Evolutionary conservation across 2,888 invertebrate genomes (phyloP).

Genomic region (Sabatieria punctata): DNA sequence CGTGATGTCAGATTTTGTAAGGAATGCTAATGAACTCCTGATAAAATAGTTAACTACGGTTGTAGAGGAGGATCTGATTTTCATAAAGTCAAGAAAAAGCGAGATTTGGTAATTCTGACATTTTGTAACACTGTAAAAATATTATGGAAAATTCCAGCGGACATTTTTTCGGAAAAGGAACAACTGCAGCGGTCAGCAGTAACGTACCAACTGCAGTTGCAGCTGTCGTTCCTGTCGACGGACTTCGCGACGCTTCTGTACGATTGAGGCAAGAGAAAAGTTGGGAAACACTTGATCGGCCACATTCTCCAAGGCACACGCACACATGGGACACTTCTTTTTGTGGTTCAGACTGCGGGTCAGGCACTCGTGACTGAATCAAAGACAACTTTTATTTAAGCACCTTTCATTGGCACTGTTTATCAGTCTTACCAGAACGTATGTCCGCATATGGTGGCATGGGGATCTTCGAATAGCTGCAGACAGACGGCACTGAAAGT

Average conservation of each 20-base stretch:
- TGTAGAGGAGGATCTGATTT: too few relatives aligned
- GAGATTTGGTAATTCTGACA: too few relatives aligned
- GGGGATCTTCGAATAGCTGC: slow-evolving; percentile 68
- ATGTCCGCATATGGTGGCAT: slow-evolving; percentile 78
- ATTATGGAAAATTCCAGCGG: too few relatives aligned
- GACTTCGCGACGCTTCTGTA: background rate
- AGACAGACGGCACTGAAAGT: slow-evolving; percentile 75
- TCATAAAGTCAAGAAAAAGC: too few relatives aligned
- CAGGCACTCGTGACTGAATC: slow-evolving; percentile 51
- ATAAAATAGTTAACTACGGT: too few relatives aligned
- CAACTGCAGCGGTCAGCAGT: background rate
- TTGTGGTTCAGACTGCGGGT: slow-evolving; percentile 40
- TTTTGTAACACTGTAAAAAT: too few relatives aligned
- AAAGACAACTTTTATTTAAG: too few relatives aligned
- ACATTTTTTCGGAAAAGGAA: too few relatives aligned
- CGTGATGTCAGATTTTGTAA: too few relatives aligned
- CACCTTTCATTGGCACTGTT: too few relatives aligned
- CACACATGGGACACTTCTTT: background rate
- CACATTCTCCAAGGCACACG: background rate
- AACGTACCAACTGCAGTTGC: too few relatives aligned
- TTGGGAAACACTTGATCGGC: background rate
- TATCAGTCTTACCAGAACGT: slow-evolving; percentile 66
- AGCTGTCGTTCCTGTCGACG: background rate
- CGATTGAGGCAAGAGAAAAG: background rate
- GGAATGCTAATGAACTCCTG: too few relatives aligned